Base-by-base conservation (phyloP, 1,140 invertebrate species). In the Choristoneura fumiferana region DNA sequence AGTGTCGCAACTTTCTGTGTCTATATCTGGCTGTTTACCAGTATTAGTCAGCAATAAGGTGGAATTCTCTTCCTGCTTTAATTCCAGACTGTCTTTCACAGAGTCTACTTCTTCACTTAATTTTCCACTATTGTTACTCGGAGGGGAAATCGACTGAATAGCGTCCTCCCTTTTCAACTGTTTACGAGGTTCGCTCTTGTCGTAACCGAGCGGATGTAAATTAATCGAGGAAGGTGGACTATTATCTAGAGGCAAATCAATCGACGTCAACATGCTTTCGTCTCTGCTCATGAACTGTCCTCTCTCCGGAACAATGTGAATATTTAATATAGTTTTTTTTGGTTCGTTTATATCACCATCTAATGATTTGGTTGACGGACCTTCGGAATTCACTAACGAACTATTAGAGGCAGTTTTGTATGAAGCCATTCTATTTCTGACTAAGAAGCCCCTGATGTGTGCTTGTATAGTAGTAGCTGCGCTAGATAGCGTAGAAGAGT, bases 381-480 rank as follows among this genome's bases (percentile, higher is more conserved):
- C 74, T 54, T 84, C 73, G 0, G 86, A 82, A 69, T 84, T 81
- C 10, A 73, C 55, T 36, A 78, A 65, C 2, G 83, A 84, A 52
- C 68, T 76, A 29, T 65, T 74, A 14, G 82, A 84, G 6, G 54
- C 54, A 4, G 76, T 75, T 76, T 87, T 87, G 55, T 78, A 78
- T 54, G 72, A 67, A 61, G 76, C 72, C 2, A 82, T 60, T 62
- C 73, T 82, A 60, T 84, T 87, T 65, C 86, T 76, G 4, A 81
- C 76, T 45, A 89, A 71, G 62, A 85, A 89, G 1, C 86, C 86
- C 57, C 86, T 65, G 0, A 89, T 78, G 57, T 86, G 84, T 6
- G 86, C 86, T 66, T 89, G 86, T 56, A 89, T 89, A 34, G 79
- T 72, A 8, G 86, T 89, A 8, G 86, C 86, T 10, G 86, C 86